Base-by-base conservation (phyloP, 2,888 invertebrate genomes). In the Apodemia hepburni region DNA sequence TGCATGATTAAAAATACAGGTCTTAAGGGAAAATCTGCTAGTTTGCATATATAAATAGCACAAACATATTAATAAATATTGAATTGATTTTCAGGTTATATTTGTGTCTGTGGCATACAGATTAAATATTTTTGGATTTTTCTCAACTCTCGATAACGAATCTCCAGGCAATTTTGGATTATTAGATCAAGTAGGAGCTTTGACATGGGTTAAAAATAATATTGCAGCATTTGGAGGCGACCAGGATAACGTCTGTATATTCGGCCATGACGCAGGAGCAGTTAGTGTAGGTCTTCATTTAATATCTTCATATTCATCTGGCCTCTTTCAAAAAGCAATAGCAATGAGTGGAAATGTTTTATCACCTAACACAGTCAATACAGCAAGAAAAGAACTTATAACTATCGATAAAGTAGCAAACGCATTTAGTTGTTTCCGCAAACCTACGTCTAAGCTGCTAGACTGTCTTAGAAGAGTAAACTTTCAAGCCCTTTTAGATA, bases 51-150 rank as follows among this genome's bases (percentile, higher is more conserved):
- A 38, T 38, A 11, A 11, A 11, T 3, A 38, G 11, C 11, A 11
- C 35, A 38, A 11, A 3, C 15, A 42, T 4, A 42, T 42, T 58
- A 45, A 64, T 59, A 27, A 58, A 67, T 59, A 59, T 64, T 65
- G 66, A 29, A 64, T 66, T 71, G 64, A n/a, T 64, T 81, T 84
- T 18, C 91, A 94, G 93, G 92, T 97, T 15, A 93, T 97, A 71
- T 95, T 97, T 60, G 95, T 97, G 8, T 95, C 96, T 1, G 94
- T 96, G 51, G 95, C 96, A 0, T 97, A 95, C 82, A 93, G 97
- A 8, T 84, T 97, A 59, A 96, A 95, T 79, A 95, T 97, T 68
- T 94, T 97, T 71, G 97, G 97, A n/a, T 97, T 97, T 78, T 94
- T 97, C 75, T 95, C 96, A 17, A 95, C 96, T 7, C 92, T 94